phyloP scores from a whole-genome alignment of 2,113 vertebrate genomes.

The Antechinus flavipes region DNA sequence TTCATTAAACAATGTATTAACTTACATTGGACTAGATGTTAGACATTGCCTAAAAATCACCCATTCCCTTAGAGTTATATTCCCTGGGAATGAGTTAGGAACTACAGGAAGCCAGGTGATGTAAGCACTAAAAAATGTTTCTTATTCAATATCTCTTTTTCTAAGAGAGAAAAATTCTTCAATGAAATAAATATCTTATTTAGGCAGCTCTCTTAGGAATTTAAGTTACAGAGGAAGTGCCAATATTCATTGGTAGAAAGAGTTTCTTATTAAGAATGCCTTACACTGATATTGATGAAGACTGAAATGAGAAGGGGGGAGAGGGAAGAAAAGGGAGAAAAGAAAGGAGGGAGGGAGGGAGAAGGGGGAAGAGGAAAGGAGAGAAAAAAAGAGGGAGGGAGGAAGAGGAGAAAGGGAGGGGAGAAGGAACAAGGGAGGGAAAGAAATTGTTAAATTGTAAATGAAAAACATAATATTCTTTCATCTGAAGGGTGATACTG shows the following conservation, averaged over 20 bases:
- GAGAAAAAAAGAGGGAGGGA: too few species aligned
- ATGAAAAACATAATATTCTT: constrained; percentile 11
- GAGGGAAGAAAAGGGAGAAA: neutral
- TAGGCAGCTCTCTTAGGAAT: neutral
- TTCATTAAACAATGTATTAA: neutral
- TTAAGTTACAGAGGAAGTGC: neutral
- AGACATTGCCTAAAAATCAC: neutral
- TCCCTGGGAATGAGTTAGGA: neutral
- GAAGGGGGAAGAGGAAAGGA: too few species aligned
- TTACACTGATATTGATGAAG: neutral
- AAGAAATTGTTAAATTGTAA: neutral
- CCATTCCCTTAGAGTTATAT: neutral
- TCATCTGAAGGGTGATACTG: neutral
- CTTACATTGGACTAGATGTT: neutral
- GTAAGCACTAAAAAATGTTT: neutral
- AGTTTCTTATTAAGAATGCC: neutral
- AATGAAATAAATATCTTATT: constrained; percentile 36
- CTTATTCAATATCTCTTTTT: constrained; percentile 30
- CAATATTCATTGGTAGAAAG: neutral
- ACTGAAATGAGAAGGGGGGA: neutral
- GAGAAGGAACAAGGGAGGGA: neutral
- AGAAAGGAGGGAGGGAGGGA: too few species aligned
- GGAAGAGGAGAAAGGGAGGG: neutral
- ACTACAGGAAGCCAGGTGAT: neutral
- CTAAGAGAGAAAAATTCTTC: neutral